Base-by-base conservation (phyloP, 64 coral and sea anemone species). In the Actinia tenebrosa region DNA sequence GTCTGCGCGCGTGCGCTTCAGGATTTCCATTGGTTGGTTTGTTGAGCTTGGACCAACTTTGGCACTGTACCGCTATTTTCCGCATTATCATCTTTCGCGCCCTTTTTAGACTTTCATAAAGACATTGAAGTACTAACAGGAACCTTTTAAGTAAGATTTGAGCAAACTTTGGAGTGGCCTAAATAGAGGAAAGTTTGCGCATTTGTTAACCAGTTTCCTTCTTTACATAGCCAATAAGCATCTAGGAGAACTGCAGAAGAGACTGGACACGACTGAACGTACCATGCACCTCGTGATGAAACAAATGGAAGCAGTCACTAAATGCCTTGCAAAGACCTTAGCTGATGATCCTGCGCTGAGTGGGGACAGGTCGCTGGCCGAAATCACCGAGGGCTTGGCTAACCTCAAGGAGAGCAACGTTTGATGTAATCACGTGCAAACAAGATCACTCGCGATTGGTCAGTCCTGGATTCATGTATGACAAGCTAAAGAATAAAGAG, bases 281-380 rank as follows among this genome's bases (percentile, higher is more conserved):
- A 99, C 97, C 19, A 99, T 99, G 97, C 97, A 99, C 80, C 86
- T 99, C 37, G 97, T 99, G 2, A 99, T 99, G 97, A 95, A 99
- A 84, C 97, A 99, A 86, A 99, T 99, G 97, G 97, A 99, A 85
- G 97, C 97, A 52, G 97, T 99, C 22, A 99, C 97, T 42, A 99
- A 99, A 86, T 99, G 97, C 71, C 82, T 99, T 60, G 97, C 97
- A 23, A 99, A 92, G 78, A 99, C 97, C 53, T 47, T 99, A 20
- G 91, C 93, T 42, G 93, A 93, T 44, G 97, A 95, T 71, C 93
- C 93, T 46, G 91, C 86, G 13, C 91, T 93, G 64, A 90, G 88
- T 77, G 94, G 89, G 22, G 93, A 95, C 78, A 95, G 88, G 84
- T 90, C 91, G 19, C 60, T 93, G 69, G 86, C 93, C 20, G 97